A percentile compares a stretch with the other conserved stretches of the same genome.
Evolutionary conservation across 2,797 vertebrate genomes (phyloP).

Genomic region (Pithecia hirsuta): DNA sequence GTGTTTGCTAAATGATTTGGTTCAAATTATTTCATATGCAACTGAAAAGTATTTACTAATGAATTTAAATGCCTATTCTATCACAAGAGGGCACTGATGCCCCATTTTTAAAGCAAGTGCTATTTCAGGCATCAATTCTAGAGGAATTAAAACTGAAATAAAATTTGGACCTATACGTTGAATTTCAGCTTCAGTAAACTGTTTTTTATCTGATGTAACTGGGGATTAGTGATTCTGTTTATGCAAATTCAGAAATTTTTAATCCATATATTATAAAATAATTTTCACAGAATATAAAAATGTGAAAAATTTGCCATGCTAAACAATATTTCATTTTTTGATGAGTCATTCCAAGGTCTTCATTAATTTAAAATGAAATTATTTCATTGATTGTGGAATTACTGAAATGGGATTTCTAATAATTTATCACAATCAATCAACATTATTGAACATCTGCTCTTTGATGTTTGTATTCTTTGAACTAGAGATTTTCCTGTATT

Average conservation of each 20-base stretch:
- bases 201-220: neutral
- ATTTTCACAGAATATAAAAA: slow-evolving; percentile 23
- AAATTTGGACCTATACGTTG: slow-evolving; percentile 43
- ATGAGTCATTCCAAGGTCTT: slow-evolving; percentile 4
- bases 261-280: neutral
- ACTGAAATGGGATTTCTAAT: slow-evolving; percentile 7
- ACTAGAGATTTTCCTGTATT: neutral
- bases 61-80: slow-evolving; percentile 45
- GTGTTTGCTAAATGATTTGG: slow-evolving; percentile 46
- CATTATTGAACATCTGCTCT: neutral
- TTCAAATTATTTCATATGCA: slow-evolving; percentile 27
- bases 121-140: slow-evolving; percentile 23
- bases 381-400: neutral
- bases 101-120: slow-evolving; percentile 31
- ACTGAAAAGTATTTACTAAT: slow-evolving; percentile 53
- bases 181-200: slow-evolving; percentile 46
- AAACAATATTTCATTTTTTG: slow-evolving; percentile 44
- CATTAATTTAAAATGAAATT: slow-evolving; percentile 30
- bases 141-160: slow-evolving; percentile 39
- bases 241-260: neutral
- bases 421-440: neutral
- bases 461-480: neutral
- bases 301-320: neutral
- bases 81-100: slow-evolving; percentile 84
- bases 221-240: neutral